Evolutionary conservation across 2,888 invertebrate species (phyloP), one percentile per base, ranked within the genome.

Genomic region (Patella ulyssiponensis): DNA sequence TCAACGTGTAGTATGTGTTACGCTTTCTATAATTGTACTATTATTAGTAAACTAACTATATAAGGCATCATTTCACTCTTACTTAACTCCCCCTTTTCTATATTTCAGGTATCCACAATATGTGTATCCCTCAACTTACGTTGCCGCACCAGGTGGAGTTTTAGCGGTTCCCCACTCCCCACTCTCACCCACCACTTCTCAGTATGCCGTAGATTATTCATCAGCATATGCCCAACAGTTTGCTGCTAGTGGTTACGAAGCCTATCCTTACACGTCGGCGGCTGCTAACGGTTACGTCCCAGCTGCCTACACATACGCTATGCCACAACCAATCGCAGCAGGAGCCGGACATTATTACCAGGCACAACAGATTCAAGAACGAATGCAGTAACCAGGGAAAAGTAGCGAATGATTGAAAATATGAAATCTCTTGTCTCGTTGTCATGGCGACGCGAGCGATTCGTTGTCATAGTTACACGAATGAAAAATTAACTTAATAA

Each of bases 331-430:
- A 71, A 82, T 87, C 15, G 86, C 88, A 11, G 84, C 86, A 23
- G 86, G 86, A 69, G 77, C 83, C 51, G 82, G 83, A 33, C 85
- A 85, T 75, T 85, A 87, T 54, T 88, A 85, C 81, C 89, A 89
- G 75, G 84, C 88, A 51, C 87, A 86, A 79, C 89, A 87, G 78
- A 84, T 89, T 7, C 89, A 88, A 79, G 89, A 89, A 71, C 79
- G 89, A 33, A 85, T 89, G 85, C 86, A 88, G 85, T 87, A 85
- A 83, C 80, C 76, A 20, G 33, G 73, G 72, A 64, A 64, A 64
- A 12, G 20, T 23, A 64, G 23, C 23, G 20, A 20, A 64, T 23
- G 64, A 12, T 64, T 20, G 23, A 23, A 23, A 64, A 58, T 64
- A 64, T 64, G 4, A 64, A 64, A 64, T 64, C 64, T 64, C 64